A percentile compares a stretch with the other conserved stretches of the same genome.
Conservation (phyloP, 1,140 invertebrate species). For the Drosophila melanica region DNA sequence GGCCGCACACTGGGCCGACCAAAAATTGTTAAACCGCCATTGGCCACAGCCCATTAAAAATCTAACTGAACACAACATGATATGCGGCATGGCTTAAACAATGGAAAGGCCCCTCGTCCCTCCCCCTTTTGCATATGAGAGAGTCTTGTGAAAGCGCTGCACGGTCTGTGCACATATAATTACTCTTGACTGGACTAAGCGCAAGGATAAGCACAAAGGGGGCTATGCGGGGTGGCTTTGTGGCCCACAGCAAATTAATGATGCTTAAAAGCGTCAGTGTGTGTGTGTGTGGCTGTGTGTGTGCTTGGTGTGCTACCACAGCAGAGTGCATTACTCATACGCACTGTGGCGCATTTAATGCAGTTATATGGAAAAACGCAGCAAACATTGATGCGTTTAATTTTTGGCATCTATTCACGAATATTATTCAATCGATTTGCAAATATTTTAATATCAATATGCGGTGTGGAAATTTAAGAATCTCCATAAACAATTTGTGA, state of each 20-base stretch:
- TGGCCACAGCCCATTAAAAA: constrained; percentile 74
- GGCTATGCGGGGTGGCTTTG: background rate
- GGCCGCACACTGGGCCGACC: constrained; percentile 5
- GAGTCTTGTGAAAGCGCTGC: constrained; percentile 15
- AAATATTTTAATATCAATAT: constrained; percentile 25
- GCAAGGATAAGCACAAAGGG: background rate
- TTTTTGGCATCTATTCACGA: constrained; percentile 39
- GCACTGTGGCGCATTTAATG: constrained; percentile 67
- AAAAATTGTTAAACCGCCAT: constrained; percentile 41
- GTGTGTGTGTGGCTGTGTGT: constrained; percentile 9
- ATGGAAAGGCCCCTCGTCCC: constrained; percentile 23
- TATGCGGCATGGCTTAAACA: constrained; percentile 32
- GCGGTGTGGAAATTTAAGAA: background rate
- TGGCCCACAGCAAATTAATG: constrained; percentile 65
- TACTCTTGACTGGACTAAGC: constrained; percentile 56
- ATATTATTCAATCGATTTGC: constrained; percentile 12
- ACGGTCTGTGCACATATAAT: constrained; percentile 60
- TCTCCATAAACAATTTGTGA: background rate
- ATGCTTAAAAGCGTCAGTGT: constrained; percentile 61
- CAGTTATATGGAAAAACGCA: constrained; percentile 40
- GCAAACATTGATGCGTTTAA: constrained; percentile 38
- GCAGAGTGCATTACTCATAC: constrained; percentile 72
- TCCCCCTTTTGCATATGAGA: constrained; percentile 9
- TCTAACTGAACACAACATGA: constrained; percentile 18
- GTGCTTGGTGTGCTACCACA: constrained; percentile 25